Conservation (phyloP, 2,113 vertebrate species). For the Notechis scutatus region DNA sequence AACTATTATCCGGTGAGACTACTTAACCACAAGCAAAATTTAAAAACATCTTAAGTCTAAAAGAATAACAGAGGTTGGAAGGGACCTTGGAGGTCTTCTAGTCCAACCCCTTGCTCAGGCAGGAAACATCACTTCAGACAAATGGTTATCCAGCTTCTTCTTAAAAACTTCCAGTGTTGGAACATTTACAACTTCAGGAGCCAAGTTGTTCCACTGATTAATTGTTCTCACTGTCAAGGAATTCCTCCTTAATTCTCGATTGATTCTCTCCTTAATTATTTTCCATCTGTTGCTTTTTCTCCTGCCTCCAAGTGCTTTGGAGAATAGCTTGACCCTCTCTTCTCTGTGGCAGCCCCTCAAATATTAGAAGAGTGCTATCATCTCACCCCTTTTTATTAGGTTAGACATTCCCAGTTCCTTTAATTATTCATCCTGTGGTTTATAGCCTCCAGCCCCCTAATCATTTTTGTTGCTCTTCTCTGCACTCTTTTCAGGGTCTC, state of each 20-base stretch:
- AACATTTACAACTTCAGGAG: neutral
- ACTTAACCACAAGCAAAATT: neutral
- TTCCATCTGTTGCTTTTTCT: neutral
- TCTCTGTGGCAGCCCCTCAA: neutral
- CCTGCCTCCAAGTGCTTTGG: neutral
- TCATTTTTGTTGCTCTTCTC: neutral
- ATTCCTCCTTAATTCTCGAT: neutral
- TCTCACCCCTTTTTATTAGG: neutral
- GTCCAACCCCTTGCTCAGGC: neutral
- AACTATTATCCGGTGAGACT: slow-evolving; percentile 77
- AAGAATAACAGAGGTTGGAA: neutral
- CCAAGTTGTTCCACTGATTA: neutral
- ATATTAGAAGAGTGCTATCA: neutral
- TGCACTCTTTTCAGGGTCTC: neutral
- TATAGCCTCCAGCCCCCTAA: neutral
- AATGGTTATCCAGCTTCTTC: neutral
- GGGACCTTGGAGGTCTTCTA: neutral
- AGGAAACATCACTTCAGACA: neutral
- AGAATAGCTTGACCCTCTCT: neutral
- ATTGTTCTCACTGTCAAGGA: neutral
- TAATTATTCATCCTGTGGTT: neutral
- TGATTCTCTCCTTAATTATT: neutral
- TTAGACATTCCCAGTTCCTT: neutral
- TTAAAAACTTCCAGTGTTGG: neutral
- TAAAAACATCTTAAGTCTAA: neutral